phyloP scores from a whole-genome alignment of 2,888 invertebrate species.

The Formica aserva region DNA sequence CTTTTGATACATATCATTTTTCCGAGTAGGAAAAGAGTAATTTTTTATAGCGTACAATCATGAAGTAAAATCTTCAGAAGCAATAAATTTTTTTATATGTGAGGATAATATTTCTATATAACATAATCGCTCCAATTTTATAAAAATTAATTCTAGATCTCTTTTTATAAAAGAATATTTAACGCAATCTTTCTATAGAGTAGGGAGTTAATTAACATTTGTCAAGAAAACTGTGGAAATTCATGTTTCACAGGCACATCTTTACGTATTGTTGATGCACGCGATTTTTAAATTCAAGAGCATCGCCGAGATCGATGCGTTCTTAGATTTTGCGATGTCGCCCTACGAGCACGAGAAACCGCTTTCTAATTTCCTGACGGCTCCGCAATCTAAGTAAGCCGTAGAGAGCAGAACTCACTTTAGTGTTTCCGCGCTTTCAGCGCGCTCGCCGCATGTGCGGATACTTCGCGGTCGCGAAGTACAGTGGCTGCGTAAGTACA shows the following conservation, averaged over 20 bases:
- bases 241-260: conserved; percentile 14
- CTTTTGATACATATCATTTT: not conserved
- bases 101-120: not conserved
- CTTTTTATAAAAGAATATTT: not conserved
- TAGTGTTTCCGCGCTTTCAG: conserved; percentile 24
- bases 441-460: not conserved
- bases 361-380: conserved; percentile 30
- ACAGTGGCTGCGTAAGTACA: not conserved
- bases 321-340: not conserved
- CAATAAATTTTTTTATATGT: not conserved
- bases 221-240: not conserved
- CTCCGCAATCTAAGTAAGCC: conserved; percentile 10
- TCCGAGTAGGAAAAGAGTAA: not conserved
- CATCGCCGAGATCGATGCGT: conserved; percentile 8
- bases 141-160: not conserved
- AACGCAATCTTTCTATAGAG: not conserved
- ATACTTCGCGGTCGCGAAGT: not conserved
- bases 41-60: not conserved
- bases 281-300: not conserved
- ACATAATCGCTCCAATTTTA: not conserved
- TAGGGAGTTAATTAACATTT: conserved; percentile 9
- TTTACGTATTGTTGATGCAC: conserved; percentile 11
- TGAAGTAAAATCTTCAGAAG: not conserved
- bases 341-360: not conserved
- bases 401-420: not conserved